Percentiles rank a stretch among this genome's conserved stretches.
These are phyloP conservation scores for Onychomys arenicola DNA, from an alignment of 2,797 vertebrate genomes.

Conservation along the genomic window DNA sequence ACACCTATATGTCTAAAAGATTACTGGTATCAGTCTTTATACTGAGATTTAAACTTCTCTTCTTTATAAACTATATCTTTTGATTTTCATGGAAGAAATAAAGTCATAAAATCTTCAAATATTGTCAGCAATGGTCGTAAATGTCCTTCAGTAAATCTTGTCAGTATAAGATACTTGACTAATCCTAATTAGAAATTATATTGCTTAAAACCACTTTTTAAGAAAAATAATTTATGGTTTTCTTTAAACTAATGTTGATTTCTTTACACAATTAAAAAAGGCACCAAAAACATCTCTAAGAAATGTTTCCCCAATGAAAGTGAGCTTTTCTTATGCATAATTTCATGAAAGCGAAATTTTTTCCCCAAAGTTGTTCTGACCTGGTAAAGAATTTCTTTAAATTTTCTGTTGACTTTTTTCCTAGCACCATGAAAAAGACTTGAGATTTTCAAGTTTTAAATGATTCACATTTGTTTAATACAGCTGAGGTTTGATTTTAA, in stretches of 20 bases:
- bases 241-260: not conserved
- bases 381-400: not conserved
- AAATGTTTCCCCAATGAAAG: not conserved
- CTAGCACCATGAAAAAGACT: conserved; percentile 18
- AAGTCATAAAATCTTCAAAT: not conserved
- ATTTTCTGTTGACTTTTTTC: not conserved
- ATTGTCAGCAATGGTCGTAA: not conserved
- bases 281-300: not conserved
- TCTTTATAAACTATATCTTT: conserved; percentile 17
- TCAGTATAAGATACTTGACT: conserved; percentile 15
- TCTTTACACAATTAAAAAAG: not conserved
- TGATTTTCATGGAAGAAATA: conserved; percentile 27
- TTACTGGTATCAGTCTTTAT: conserved; percentile 8
- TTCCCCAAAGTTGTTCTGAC: not conserved
- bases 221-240: conserved; percentile 15
- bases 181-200: conserved; percentile 2
- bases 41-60: conserved; percentile 6
- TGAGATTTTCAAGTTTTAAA: not conserved
- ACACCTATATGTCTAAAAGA: not conserved
- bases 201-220: not conserved
- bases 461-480: not conserved
- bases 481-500: not conserved
- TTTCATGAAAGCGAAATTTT: not conserved
- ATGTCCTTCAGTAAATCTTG: conserved; percentile 29
- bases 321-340: not conserved